Conservation (phyloP, 2,797 vertebrate genomes). For the Gorsachius magnificus region DNA sequence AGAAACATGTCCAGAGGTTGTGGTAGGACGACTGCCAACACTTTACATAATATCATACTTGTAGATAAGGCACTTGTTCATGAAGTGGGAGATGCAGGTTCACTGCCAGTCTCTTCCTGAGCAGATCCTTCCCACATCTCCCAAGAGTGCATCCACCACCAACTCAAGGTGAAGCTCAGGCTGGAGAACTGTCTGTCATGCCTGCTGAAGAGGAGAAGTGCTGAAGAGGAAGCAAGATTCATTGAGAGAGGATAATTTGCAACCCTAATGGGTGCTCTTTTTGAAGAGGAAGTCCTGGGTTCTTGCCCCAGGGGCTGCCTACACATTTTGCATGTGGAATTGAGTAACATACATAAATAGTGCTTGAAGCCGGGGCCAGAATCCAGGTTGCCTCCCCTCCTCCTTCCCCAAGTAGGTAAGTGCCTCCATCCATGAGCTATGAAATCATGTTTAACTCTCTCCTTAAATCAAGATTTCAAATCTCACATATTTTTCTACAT, state of each 20-base stretch:
- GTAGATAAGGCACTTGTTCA: background rate
- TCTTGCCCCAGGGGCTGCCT: constrained; percentile 41
- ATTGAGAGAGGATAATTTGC: constrained; percentile 43
- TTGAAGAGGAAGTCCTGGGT: constrained; percentile 47
- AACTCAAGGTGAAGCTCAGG: background rate
- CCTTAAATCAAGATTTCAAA: constrained; percentile 8
- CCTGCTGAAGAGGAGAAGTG: background rate
- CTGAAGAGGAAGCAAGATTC: constrained; percentile 1
- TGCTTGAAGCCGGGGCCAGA: constrained; percentile 25
- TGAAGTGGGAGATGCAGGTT: background rate
- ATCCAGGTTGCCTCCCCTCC: background rate
- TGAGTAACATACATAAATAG: constrained; percentile 26
- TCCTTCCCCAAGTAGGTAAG: background rate
- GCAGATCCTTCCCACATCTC: background rate
- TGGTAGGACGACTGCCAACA: background rate
- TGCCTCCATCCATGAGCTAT: constrained; percentile 13
- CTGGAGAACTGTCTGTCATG: background rate
- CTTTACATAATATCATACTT: background rate
- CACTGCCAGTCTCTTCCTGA: background rate
- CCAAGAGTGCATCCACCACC: background rate
- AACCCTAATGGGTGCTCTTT: constrained; percentile 40
- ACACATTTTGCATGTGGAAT: constrained; percentile 54
- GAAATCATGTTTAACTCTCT: background rate
- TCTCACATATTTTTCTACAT: background rate
- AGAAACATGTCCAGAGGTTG: background rate